These are phyloP conservation scores for Trissoscelio sp. DNA, from an alignment of 2,888 invertebrate species.

Conservation along the genomic window DNA sequence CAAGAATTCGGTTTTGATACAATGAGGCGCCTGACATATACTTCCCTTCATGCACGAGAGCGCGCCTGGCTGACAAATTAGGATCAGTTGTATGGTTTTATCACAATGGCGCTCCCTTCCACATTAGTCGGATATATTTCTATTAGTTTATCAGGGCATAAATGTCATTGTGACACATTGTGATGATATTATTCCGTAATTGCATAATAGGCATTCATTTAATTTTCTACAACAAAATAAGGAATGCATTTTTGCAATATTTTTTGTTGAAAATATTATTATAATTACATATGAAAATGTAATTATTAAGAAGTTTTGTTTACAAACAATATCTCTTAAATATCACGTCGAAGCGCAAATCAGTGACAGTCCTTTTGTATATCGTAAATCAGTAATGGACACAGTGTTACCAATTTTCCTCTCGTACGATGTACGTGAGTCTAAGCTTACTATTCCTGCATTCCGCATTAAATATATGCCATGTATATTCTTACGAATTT, in stretches of 20 bases:
- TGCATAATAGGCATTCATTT: slow-evolving; percentile 5
- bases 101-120: slow-evolving; percentile 46
- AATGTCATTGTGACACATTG: slow-evolving; percentile 40
- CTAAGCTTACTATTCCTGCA: not conserved
- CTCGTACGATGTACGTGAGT: slow-evolving; percentile 25
- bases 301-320: no score
- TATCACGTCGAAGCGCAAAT: not conserved
- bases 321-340: no score
- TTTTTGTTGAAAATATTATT: no score
- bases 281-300: no score
- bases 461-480: slow-evolving; percentile 7
- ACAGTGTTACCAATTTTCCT: slow-evolving; percentile 14
- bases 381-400: slow-evolving; percentile 18
- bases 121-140: slow-evolving; percentile 54
- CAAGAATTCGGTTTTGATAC: slow-evolving; percentile 43
- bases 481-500: not conserved
- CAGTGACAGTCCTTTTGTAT: slow-evolving; percentile 12
- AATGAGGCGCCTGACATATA: slow-evolving; percentile 40
- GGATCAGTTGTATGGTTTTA: slow-evolving; percentile 57
- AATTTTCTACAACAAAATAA: not conserved
- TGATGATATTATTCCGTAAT: slow-evolving; percentile 15
- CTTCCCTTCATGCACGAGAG: slow-evolving; percentile 45
- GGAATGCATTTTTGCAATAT: slow-evolving; percentile 1
- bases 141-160: slow-evolving; percentile 57
- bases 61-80: slow-evolving; percentile 59